phyloP scores from a whole-genome alignment of 2,888 invertebrate species.

The Ormyrus pomaceus region DNA sequence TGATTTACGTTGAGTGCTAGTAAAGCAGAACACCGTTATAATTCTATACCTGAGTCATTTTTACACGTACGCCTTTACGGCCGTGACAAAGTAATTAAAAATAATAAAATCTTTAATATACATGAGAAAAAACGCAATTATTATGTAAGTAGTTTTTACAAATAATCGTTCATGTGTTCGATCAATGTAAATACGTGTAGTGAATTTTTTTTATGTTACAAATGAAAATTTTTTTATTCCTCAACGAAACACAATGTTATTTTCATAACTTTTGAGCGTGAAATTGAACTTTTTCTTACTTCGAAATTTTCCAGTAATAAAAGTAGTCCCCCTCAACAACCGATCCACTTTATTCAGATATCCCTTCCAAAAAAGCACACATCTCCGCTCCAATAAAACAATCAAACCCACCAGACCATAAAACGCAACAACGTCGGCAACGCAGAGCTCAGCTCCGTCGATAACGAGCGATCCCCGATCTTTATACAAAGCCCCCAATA shows the following conservation, averaged over 20 bases:
- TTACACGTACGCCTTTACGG: too few species aligned
- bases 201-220: too few species aligned
- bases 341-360: too few species aligned
- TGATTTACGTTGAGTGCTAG: conserved; percentile 38
- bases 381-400: background rate
- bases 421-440: background rate
- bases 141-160: background rate
- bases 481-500: conserved; percentile 9
- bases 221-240: too few species aligned
- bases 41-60: background rate
- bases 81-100: background rate
- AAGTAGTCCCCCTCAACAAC: too few species aligned
- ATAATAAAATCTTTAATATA: conserved; percentile 3
- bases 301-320: too few species aligned
- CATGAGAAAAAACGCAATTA: background rate
- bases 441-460: background rate
- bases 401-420: conserved; percentile 19
- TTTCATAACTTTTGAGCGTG: too few species aligned
- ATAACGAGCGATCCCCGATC: conserved; percentile 17
- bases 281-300: too few species aligned
- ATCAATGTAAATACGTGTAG: too few species aligned
- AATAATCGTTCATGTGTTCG: too few species aligned
- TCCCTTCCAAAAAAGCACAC: too few species aligned
- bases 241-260: too few species aligned
- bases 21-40: conserved; percentile 37